These are phyloP conservation scores for Hemibagrus guttatus DNA, from an alignment of 2,797 vertebrate genomes.

Conservation along the genomic window DNA sequence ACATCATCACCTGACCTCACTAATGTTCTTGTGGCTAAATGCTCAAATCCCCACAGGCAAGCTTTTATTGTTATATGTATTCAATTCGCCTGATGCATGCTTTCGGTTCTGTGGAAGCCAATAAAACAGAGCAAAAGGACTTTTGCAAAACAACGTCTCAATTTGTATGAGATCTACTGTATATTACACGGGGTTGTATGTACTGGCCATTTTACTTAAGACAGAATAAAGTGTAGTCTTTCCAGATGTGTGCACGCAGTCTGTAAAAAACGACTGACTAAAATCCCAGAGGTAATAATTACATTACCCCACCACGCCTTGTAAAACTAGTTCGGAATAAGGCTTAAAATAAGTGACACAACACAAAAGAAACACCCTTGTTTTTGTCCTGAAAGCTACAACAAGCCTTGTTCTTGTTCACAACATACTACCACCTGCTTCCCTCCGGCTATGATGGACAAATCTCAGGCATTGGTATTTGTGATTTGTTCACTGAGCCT, in stretches of 20 bases:
- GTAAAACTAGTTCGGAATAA: not conserved
- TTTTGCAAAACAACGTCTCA: not conserved
- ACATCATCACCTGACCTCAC: too few relatives aligned
- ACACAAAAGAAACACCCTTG: slow-evolving; percentile 28
- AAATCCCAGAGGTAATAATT: slow-evolving; percentile 3
- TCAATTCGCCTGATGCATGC: not conserved
- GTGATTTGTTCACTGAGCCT: slow-evolving; percentile 33
- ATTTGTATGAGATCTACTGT: not conserved
- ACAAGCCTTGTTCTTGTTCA: slow-evolving; percentile 36
- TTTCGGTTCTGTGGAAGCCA: not conserved
- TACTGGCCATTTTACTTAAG: not conserved
- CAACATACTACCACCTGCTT: slow-evolving; percentile 41
- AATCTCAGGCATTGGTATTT: slow-evolving; percentile 39
- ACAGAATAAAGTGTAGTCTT: not conserved
- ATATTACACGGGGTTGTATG: not conserved
- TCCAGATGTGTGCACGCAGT: too few relatives aligned
- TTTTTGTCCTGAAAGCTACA: slow-evolving; percentile 30
- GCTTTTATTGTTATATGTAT: not conserved
- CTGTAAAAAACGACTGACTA: not conserved
- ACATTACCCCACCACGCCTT: too few relatives aligned
- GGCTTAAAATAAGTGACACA: slow-evolving; percentile 12
- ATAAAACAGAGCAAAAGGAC: not conserved
- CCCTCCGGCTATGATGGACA: slow-evolving; percentile 48
- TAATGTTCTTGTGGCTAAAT: too few relatives aligned
- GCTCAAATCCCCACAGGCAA: too few relatives aligned